Evolutionary conservation across 2,888 invertebrate genomes (phyloP), one percentile per base, ranked within the genome.

Genomic region (Phaedon cochleariae): DNA sequence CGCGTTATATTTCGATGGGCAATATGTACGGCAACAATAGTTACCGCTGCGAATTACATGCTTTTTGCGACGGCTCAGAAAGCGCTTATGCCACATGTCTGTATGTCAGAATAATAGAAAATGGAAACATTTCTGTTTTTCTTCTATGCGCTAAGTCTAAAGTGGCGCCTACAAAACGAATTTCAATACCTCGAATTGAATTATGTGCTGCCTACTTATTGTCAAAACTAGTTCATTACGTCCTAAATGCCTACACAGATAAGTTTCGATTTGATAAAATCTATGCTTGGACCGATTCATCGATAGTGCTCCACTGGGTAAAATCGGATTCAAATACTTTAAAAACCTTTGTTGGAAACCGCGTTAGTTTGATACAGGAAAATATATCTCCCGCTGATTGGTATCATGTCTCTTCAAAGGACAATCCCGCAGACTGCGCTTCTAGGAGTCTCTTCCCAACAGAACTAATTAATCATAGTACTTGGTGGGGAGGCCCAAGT

Each of bases 301-400:
- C 58, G 20, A 58, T 45, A 15, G 48, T 48, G n/a, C 15, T 45
- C 10, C 48, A 46, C 48, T 58, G 46, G 58, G 26, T 58, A 18
- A 58, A 46, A 15, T 46, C 46, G 29, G 46, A 48, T 58, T 26
- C 48, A 10, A 58, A 29, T 17, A 18, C 31, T 31, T 58, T 17
- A 3, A 48, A 58, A 58, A 58, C 46, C 6, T 46, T 58, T 48
- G 58, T 58, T 6, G 45, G 48, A 18, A 58, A 58, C 48, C 46
- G 58, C 22, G 45, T 46, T 18, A 31, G 29, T n/a, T n/a, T n/a
- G n/a, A n/a, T n/a, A n/a, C n/a, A 54, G 10, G 18, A 34, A 20
- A 46, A 26, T 10, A 46, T 26, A 31, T 29, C 46, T 48, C 48
- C 58, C 34, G 52, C 7, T 1, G 15, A 17, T n/a, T 52, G 54